A percentile compares a stretch with the other conserved stretches of the same genome.
phyloP scores from a whole-genome alignment of 2,113 vertebrate genomes.

The Arizona elegans region DNA sequence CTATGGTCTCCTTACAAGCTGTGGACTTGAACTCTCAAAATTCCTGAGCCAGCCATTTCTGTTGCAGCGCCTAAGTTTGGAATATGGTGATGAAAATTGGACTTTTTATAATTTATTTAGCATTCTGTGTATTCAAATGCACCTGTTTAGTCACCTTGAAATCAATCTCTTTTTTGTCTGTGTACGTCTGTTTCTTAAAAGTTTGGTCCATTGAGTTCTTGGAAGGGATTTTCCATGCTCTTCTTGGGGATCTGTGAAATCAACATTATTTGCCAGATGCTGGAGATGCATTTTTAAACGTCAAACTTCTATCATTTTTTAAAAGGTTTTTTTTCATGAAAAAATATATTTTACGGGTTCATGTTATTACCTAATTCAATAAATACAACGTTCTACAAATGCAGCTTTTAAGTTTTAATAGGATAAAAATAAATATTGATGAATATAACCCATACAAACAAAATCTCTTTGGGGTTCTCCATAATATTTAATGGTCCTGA shows the following conservation, averaged over 20 bases:
- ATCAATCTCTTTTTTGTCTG: not conserved
- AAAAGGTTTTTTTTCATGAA: not conserved
- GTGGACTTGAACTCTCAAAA: not conserved
- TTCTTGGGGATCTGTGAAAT: not conserved
- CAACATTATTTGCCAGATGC: not conserved
- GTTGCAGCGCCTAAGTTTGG: not conserved
- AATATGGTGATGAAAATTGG: not conserved
- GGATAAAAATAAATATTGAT: not conserved
- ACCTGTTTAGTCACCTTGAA: not conserved
- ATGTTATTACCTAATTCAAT: not conserved
- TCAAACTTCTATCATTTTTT: not conserved
- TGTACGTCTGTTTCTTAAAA: not conserved
- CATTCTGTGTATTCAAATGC: not conserved
- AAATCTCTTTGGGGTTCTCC: not conserved
- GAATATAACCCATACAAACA: not conserved
- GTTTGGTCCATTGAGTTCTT: not conserved
- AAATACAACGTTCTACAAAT: not conserved
- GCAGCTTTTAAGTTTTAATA: not conserved
- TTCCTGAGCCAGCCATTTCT: not conserved
- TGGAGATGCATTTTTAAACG: not conserved
- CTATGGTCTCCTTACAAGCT: not conserved
- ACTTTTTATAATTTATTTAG: not conserved
- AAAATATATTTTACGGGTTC: not conserved
- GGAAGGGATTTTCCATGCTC: not conserved
- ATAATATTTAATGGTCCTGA: not conserved